phyloP scores from a whole-genome alignment of 1,140 invertebrate genomes.

The Trichonephila clavipes region DNA sequence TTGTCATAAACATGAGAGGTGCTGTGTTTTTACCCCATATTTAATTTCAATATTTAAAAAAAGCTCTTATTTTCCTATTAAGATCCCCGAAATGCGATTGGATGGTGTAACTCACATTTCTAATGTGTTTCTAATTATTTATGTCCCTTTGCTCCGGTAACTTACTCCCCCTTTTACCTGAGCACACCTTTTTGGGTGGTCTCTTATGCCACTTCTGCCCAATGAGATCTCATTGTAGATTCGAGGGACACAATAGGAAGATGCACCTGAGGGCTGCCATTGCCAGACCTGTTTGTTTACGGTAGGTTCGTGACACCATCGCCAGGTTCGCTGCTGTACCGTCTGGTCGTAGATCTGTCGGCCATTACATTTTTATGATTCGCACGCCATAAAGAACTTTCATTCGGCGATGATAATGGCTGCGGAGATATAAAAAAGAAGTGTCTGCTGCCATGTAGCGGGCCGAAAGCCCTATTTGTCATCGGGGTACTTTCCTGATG shows the following conservation, averaged over 20 bases:
- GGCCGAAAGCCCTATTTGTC: background rate
- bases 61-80: background rate
- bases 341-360: background rate
- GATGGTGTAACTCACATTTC: conserved; percentile 11
- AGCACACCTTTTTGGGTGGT: conserved; percentile 75
- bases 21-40: too few relatives aligned
- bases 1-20: too few relatives aligned
- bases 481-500: background rate
- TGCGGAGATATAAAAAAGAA: background rate
- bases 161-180: conserved; percentile 64
- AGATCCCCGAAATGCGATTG: conserved; percentile 9
- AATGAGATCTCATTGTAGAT: conserved; percentile 45
- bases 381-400: conserved; percentile 53
- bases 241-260: conserved; percentile 68
- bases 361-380: conserved; percentile 22
- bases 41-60: too few relatives aligned
- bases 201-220: conserved; percentile 39
- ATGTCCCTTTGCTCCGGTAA: conserved; percentile 23
- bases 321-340: background rate
- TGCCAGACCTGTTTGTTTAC: conserved; percentile 34
- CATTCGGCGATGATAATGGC: conserved; percentile 11
- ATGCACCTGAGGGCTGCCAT: background rate
- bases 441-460: background rate
- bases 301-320: background rate
- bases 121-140: conserved; percentile 72